phyloP scores from a whole-genome alignment of 2,888 invertebrate genomes.

The Pinctada fucata region DNA sequence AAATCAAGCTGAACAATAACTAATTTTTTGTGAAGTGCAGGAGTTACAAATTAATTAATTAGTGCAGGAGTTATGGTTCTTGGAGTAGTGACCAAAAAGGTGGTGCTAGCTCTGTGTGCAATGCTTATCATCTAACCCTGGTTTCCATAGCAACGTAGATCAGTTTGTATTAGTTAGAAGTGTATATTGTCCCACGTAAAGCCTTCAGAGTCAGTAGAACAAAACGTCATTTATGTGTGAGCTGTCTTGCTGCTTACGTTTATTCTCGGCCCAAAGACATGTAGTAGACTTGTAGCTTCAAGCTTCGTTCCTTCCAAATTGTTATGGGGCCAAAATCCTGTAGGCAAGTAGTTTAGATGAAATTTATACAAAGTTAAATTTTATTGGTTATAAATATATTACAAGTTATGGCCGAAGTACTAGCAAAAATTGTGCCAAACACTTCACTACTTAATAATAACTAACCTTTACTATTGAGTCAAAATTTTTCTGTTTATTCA shows the following conservation, averaged over 20 bases:
- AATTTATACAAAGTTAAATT: too few relatives aligned
- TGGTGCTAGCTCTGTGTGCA: neutral
- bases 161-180: neutral
- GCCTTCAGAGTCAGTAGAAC: neutral
- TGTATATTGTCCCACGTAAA: neutral
- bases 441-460: neutral
- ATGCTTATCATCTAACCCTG: neutral
- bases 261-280: too few relatives aligned
- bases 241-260: too few relatives aligned
- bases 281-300: too few relatives aligned
- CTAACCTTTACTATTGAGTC: neutral
- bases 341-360: too few relatives aligned
- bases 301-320: too few relatives aligned
- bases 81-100: neutral
- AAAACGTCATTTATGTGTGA: neutral
- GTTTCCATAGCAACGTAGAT: neutral
- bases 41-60: too few relatives aligned
- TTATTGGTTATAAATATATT: too few relatives aligned
- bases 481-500: neutral
- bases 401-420: neutral
- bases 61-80: neutral
- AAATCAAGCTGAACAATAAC: too few relatives aligned
- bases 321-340: too few relatives aligned
- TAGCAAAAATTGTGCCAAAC: neutral
- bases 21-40: too few relatives aligned